These are phyloP conservation scores for Himalopsyche tibetana DNA, from an alignment of 2,888 invertebrate species.

Conservation along the genomic window DNA sequence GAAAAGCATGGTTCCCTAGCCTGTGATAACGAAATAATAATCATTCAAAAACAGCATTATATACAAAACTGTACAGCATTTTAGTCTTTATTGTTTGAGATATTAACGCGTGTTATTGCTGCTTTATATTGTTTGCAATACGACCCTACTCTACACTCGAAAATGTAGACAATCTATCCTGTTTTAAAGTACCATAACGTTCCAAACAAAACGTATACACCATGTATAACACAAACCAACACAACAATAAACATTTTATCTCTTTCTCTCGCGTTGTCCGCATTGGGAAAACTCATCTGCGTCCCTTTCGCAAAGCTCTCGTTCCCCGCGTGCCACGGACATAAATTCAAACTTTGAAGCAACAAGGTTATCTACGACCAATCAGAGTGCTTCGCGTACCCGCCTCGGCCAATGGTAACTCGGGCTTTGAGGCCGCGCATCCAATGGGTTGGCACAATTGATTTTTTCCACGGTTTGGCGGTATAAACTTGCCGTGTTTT, in stretches of 20 bases:
- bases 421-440: slow-evolving; percentile 68
- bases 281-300: background rate
- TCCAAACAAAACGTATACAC: slow-evolving; percentile 63
- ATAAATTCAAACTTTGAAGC: slow-evolving; percentile 70
- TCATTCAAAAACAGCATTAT: slow-evolving; percentile 45
- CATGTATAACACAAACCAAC: slow-evolving; percentile 43
- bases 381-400: slow-evolving; percentile 72
- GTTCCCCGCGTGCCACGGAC: slow-evolving; percentile 70
- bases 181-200: slow-evolving; percentile 60
- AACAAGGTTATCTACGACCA: slow-evolving; percentile 76
- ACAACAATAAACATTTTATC: slow-evolving; percentile 47
- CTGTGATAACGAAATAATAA: slow-evolving; percentile 63
- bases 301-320: slow-evolving; percentile 55
- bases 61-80: slow-evolving; percentile 38
- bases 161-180: slow-evolving; percentile 60
- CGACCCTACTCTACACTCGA: slow-evolving; percentile 18
- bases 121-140: slow-evolving; percentile 4
- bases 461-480: slow-evolving; percentile 60
- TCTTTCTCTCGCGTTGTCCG: slow-evolving; percentile 36
- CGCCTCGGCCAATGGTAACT: slow-evolving; percentile 75
- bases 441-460: slow-evolving; percentile 63
- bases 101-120: slow-evolving; percentile 30
- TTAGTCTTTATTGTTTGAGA: background rate
- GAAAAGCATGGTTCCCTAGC: slow-evolving; percentile 58
- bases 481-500: slow-evolving; percentile 53